Base-by-base conservation (phyloP, 1,140 invertebrate genomes). In the Drosophila dunni region DNA sequence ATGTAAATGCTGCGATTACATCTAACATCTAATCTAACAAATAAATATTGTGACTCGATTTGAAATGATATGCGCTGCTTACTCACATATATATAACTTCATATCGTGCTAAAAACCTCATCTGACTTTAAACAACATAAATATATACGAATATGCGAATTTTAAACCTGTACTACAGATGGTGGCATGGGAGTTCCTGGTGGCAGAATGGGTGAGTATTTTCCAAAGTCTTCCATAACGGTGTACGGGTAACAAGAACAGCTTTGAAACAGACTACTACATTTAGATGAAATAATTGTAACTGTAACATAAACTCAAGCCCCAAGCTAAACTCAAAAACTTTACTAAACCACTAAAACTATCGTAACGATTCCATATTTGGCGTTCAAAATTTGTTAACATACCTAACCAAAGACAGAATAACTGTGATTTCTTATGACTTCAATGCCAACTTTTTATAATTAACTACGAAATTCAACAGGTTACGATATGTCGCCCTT, bases 401-500 rank as follows among this genome's bases (percentile, higher is more conserved):
- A 9, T 51, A 40, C 24, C 40, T 40, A 51, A 51, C 34, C 51
- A 51, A 42, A 34, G 15, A 57, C 36, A 17, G 53, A 54, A n/a
- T 17, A 24, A 57, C 24, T 72, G 38, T 66, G 17, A 36, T 11
- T 20, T 11, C 33, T 24, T 15, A 10, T 20, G 17, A 7, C 2
- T 1, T 74, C 3, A 4, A 42, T 5, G 13, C 1, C 9, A 10
- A 44, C 51, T 44, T 63, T 51, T 71, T 58, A 33, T 4, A 15
- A 36, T 29, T 57, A 40, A 61, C 46, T 57, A 2, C 9, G 24
- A 63, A 33, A 40, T 65, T 74, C 48, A 70, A 75, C 94, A 99
- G 99, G 98, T 71, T 99, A 99, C 94, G 98, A 99, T 92, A 99
- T 99, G 98, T 99, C 98, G 56, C 98, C 98, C 75, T 99, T 99